phyloP scores from a whole-genome alignment of 2,888 invertebrate genomes.

The Helobdella robusta region DNA sequence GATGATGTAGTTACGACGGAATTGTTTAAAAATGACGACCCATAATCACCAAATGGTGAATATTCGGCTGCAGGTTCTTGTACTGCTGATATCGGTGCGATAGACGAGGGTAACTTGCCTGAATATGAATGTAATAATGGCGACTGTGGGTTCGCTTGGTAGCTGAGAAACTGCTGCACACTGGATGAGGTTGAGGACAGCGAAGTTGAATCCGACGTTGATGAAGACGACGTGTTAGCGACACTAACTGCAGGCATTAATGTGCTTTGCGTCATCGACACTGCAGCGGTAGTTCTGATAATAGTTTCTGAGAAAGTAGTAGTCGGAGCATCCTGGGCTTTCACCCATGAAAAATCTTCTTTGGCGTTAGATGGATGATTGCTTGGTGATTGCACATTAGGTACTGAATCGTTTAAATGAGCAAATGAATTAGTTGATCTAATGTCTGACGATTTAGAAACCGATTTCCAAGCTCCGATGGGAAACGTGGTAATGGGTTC shows the following conservation, averaged over 20 bases:
- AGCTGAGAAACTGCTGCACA: not conserved
- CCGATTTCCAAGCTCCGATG: conserved; percentile 27
- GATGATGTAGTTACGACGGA: too few relatives aligned
- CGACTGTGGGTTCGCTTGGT: not conserved
- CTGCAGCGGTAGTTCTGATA: not conserved
- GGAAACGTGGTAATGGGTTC: conserved; percentile 26
- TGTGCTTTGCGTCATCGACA: not conserved
- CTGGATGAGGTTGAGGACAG: not conserved
- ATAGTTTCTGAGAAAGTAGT: not conserved
- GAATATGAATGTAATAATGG: conserved; percentile 1
- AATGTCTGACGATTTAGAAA: not conserved
- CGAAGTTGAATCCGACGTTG: not conserved
- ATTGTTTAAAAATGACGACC: conserved; percentile 10
- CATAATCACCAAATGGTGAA: conserved; percentile 69
- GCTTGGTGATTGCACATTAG: too few relatives aligned
- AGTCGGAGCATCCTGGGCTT: not conserved
- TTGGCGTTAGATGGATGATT: too few relatives aligned
- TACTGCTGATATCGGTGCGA: not conserved
- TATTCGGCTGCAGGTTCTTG: conserved; percentile 61
- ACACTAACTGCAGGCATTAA: not conserved
- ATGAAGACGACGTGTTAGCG: not conserved
- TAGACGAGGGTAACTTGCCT: too few relatives aligned
- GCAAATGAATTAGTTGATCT: conserved; percentile 7
- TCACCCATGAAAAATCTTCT: conserved; percentile 9
- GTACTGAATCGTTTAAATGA: too few relatives aligned